phyloP scores from a whole-genome alignment of 2,797 vertebrate genomes.

The Poeciliopsis infans region DNA sequence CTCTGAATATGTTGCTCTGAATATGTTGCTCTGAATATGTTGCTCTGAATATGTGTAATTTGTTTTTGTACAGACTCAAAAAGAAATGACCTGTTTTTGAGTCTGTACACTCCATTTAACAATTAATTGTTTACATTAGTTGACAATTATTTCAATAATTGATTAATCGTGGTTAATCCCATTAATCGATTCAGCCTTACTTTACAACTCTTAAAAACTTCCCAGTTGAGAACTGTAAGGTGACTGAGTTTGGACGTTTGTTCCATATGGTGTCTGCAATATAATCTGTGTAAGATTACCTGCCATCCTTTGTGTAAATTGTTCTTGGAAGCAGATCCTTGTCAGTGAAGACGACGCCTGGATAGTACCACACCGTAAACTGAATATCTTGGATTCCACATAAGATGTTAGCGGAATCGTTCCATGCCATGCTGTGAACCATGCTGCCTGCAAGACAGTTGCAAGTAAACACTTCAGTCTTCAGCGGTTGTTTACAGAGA shows the following conservation, averaged over 20 bases:
- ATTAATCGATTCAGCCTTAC: neutral
- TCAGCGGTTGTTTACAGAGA: neutral
- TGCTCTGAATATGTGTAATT: too few relatives aligned
- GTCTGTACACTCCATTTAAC: too few relatives aligned
- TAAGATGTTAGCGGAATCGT: slow-evolving; percentile 90
- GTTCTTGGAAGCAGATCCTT: slow-evolving; percentile 92
- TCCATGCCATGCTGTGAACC: slow-evolving; percentile 94
- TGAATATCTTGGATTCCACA: slow-evolving; percentile 91
- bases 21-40: too few relatives aligned
- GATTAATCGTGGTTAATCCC: too few relatives aligned
- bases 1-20: too few relatives aligned
- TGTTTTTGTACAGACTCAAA: too few relatives aligned
- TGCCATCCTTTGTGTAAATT: slow-evolving; percentile 87
- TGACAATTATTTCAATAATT: too few relatives aligned
- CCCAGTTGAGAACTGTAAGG: slow-evolving; percentile 6
- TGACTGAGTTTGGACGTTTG: neutral
- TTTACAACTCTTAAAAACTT: slow-evolving; percentile 9
- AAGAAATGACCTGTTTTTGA: too few relatives aligned
- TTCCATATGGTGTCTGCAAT: neutral
- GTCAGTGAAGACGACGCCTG: slow-evolving; percentile 89
- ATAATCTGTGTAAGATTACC: slow-evolving; percentile 74
- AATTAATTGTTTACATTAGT: too few relatives aligned
- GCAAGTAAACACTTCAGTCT: neutral
- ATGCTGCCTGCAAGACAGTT: slow-evolving; percentile 84
- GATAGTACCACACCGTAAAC: slow-evolving; percentile 93